Conservation (phyloP, 2,113 vertebrate species). For the Daboia siamensis region DNA sequence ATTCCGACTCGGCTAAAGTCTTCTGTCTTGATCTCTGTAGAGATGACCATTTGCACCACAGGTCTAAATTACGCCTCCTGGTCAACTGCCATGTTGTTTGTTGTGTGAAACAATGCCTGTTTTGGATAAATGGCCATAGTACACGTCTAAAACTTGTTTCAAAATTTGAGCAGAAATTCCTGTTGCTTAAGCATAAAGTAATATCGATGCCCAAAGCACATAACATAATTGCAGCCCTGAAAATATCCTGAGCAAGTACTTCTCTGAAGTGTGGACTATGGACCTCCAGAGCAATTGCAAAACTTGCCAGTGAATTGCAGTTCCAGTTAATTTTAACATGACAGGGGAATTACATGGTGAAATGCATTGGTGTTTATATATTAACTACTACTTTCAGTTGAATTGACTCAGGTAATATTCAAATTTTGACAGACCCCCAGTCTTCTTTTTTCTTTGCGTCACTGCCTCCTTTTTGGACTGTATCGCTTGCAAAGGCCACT, state of each 20-base stretch:
- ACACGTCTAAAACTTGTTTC: slow-evolving; percentile 14
- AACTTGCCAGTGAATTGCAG: not conserved
- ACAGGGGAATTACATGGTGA: not conserved
- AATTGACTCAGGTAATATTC: not conserved
- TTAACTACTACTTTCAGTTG: not conserved
- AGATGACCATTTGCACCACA: not conserved
- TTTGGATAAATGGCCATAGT: not conserved
- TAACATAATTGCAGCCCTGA: not conserved
- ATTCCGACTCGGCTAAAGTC: not conserved
- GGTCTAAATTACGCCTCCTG: not conserved
- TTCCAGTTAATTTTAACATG: not conserved
- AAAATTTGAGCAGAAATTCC: slow-evolving; percentile 19
- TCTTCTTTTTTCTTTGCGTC: not conserved
- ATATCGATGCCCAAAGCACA: accelerated
- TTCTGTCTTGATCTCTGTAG: not conserved
- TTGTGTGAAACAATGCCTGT: slow-evolving; percentile 3
- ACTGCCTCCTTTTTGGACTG: not conserved
- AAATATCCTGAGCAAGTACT: not conserved
- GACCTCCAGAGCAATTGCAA: not conserved
- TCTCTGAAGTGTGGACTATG: not conserved
- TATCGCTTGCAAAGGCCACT: not conserved
- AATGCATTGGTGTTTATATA: not conserved
- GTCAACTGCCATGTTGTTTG: accelerated
- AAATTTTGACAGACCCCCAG: not conserved
- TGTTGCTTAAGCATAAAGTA: not conserved